These are phyloP conservation scores for Epizoanthus ramosus DNA, from an alignment of 92 coral and sea anemone genomes.

Conservation along the genomic window DNA sequence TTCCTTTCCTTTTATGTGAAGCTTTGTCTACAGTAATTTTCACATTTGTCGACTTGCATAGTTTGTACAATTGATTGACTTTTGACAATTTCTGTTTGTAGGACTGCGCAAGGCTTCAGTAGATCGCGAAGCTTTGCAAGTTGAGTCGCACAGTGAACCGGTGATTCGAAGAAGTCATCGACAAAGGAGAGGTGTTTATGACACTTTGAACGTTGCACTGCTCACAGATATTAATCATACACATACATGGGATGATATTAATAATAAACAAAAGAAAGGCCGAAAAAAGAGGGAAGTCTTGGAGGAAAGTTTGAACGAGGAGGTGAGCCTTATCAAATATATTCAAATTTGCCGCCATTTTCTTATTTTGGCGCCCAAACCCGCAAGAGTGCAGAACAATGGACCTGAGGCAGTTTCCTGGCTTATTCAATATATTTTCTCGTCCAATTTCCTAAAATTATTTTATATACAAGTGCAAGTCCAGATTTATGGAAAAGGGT, in stretches of 20 bases:
- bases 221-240: constrained; percentile 76
- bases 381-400: not conserved
- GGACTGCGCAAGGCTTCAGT: constrained; percentile 2
- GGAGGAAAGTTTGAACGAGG: constrained; percentile 64
- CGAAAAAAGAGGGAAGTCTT: constrained; percentile 41
- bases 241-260: constrained; percentile 61
- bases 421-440: no score
- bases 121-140: constrained; percentile 30
- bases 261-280: constrained; percentile 47
- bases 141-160: constrained; percentile 42
- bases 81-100: not conserved
- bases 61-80: not conserved
- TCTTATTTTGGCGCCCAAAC: constrained; percentile 65
- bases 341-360: constrained; percentile 99
- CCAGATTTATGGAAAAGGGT: no score
- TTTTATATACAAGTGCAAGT: no score
- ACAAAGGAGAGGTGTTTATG: constrained; percentile 84
- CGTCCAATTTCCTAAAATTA: no score
- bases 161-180: constrained; percentile 88
- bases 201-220: constrained; percentile 78
- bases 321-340: constrained; percentile 58
- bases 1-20: not conserved
- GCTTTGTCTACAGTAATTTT: not conserved
- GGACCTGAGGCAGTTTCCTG: not conserved
- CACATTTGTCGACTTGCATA: not conserved